A percentile compares a stretch with the other conserved stretches of the same genome.
These are phyloP conservation scores for Ernsta delagoae DNA, from an alignment of 2,888 invertebrate genomes.

Conservation along the genomic window DNA sequence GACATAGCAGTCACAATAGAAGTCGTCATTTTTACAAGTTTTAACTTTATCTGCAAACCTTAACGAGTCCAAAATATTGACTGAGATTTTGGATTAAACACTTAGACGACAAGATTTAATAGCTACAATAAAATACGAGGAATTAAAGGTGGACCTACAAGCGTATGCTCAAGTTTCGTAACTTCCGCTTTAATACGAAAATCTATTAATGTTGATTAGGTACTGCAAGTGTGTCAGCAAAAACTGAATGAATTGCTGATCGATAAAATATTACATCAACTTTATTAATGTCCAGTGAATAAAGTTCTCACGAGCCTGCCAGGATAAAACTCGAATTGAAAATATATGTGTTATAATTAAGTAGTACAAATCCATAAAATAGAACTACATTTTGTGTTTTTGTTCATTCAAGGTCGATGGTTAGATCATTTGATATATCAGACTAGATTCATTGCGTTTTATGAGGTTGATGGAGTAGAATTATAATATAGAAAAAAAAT, in stretches of 20 bases:
- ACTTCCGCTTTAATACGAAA: constrained; percentile 13
- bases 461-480: constrained; percentile 1
- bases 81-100: too few relatives aligned
- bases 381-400: too few relatives aligned
- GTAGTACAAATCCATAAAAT: too few relatives aligned
- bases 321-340: constrained; percentile 22
- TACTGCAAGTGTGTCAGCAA: constrained; percentile 7
- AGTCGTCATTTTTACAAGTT: too few relatives aligned
- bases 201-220: neutral
- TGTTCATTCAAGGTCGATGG: constrained; percentile 8
- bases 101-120: too few relatives aligned
- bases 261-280: constrained; percentile 21
- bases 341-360: constrained; percentile 9
- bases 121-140: too few relatives aligned
- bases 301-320: constrained; percentile 21
- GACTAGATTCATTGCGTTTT: neutral
- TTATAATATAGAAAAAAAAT: too few relatives aligned
- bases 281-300: constrained; percentile 18
- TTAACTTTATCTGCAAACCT: too few relatives aligned
- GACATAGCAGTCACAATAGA: too few relatives aligned
- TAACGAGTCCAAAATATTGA: too few relatives aligned
- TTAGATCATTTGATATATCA: neutral
- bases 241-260: constrained; percentile 8
- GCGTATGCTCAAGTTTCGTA: neutral
- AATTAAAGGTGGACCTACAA: too few relatives aligned